phyloP scores from a whole-genome alignment of 2,113 vertebrate genomes.

The Carlito syrichta region DNA sequence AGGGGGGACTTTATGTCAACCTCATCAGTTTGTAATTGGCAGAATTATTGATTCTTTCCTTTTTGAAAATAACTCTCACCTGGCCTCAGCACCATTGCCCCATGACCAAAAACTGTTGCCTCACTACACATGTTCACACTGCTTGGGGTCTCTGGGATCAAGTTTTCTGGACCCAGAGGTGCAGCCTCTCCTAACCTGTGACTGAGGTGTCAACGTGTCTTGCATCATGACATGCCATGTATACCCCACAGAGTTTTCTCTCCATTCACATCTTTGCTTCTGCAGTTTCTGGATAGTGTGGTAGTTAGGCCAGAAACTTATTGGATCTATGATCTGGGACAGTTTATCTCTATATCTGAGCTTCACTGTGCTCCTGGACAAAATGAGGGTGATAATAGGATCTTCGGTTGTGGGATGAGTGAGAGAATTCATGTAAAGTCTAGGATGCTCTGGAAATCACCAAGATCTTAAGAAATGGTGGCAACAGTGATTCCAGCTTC shows the following conservation, averaged over 20 bases:
- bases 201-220: neutral
- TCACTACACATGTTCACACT: neutral
- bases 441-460: neutral
- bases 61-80: neutral
- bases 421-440: accelerated
- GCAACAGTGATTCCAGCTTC: neutral
- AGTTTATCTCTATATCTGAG: neutral
- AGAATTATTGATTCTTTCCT: neutral
- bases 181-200: too few species aligned
- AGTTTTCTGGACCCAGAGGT: neutral
- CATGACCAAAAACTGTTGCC: neutral
- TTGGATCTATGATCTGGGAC: neutral
- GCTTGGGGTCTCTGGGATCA: neutral
- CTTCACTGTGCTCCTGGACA: neutral
- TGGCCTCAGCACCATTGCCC: neutral
- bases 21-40: neutral
- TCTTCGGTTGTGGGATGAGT: neutral
- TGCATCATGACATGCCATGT: accelerated
- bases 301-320: neutral
- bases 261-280: neutral
- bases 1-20: neutral
- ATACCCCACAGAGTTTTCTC: too few species aligned
- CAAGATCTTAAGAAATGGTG: neutral
- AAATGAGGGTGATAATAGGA: too few species aligned
- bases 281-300: neutral